These are phyloP conservation scores for Aphodius granarius DNA, from an alignment of 2,888 invertebrate genomes.

Conservation along the genomic window DNA sequence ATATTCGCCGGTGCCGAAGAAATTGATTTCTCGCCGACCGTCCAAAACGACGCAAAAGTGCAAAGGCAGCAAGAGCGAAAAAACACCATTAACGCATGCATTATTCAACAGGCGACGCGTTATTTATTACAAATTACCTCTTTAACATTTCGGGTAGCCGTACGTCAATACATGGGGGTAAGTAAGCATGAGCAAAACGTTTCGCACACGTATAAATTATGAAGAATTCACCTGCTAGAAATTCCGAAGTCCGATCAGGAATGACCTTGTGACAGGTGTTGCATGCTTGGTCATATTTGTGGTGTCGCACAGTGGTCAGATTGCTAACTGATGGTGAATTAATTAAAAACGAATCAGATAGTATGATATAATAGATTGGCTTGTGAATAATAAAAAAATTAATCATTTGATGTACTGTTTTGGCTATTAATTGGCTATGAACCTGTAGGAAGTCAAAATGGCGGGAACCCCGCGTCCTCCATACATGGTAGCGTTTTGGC, in stretches of 20 bases:
- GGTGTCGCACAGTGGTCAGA: no score
- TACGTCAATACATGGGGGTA: background rate
- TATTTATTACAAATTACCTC: conserved; percentile 20
- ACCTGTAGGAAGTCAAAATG: no score
- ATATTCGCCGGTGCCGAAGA: background rate
- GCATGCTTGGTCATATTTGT: background rate
- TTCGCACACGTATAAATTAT: background rate
- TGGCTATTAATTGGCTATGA: no score
- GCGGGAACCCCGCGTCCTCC: no score
- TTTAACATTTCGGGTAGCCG: conserved; percentile 4
- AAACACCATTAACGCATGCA: conserved; percentile 1
- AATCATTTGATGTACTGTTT: no score
- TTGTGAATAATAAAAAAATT: no score
- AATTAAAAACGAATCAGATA: no score
- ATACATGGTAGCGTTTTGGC: no score
- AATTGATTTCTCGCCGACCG: background rate
- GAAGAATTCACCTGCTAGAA: background rate
- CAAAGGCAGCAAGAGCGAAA: conserved; percentile 3
- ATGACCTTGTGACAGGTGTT: background rate
- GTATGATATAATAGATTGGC: no score
- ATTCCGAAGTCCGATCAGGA: background rate
- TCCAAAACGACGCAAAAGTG: background rate
- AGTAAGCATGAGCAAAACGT: background rate
- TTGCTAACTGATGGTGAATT: no score
- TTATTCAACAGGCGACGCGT: conserved; percentile 15